Evolutionary conservation across 2,113 vertebrate species (phyloP).

Genomic region (Upupa epops): DNA sequence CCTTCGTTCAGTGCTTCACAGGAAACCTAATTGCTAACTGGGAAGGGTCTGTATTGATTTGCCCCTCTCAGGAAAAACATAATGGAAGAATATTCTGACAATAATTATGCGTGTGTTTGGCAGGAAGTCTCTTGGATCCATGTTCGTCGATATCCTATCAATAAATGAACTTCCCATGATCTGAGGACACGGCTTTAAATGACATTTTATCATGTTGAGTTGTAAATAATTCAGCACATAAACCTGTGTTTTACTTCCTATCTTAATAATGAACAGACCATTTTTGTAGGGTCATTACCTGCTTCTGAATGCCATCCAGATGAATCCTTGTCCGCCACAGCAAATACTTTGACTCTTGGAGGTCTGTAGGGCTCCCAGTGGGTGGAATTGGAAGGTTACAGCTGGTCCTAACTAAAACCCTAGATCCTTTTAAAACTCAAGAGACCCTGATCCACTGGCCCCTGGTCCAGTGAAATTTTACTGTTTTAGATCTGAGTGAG

Average conservation of each 20-base stretch:
- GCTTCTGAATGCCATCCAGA: accelerated
- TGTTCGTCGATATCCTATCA: neutral
- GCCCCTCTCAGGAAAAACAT: neutral
- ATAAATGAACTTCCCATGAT: neutral
- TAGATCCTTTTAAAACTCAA: neutral
- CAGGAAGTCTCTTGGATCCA: neutral
- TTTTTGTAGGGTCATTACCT: neutral
- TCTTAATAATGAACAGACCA: neutral
- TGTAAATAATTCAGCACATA: neutral
- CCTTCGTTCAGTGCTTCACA: neutral
- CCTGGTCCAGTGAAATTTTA: neutral
- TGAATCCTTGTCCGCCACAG: neutral
- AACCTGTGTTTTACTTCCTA: neutral
- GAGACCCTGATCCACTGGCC: neutral
- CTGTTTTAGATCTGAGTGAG: neutral
- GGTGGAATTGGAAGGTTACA: too few species aligned
- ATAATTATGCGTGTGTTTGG: neutral
- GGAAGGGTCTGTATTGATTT: neutral
- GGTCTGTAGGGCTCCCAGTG: accelerated
- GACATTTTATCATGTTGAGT: neutral
- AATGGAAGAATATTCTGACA: neutral
- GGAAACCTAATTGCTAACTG: neutral
- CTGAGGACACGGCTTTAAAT: neutral
- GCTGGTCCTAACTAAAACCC: neutral
- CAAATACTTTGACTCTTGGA: too few species aligned